Conservation (phyloP, 2,113 vertebrate genomes). For the Phrynosoma blainvillii region DNA sequence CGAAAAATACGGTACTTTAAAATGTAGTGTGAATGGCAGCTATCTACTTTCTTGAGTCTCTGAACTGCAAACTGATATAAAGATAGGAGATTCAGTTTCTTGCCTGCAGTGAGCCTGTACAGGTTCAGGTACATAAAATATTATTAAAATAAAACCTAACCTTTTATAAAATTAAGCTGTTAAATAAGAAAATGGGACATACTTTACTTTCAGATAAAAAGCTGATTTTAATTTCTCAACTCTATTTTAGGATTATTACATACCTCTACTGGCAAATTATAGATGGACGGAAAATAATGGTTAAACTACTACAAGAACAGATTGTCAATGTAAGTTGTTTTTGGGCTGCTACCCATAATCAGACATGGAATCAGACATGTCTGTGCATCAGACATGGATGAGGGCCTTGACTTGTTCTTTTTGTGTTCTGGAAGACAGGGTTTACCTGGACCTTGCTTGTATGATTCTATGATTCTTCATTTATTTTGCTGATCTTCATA, state of each 20-base stretch:
- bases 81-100: too few relatives aligned
- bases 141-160: too few relatives aligned
- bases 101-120: too few relatives aligned
- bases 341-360: neutral
- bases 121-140: too few relatives aligned
- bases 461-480: too few relatives aligned
- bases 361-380: too few relatives aligned
- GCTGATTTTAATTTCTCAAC: neutral
- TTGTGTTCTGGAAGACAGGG: too few relatives aligned
- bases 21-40: too few relatives aligned
- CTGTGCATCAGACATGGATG: neutral
- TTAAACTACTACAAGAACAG: conserved; percentile 77
- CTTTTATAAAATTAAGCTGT: neutral
- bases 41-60: too few relatives aligned
- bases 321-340: conserved; percentile 83
- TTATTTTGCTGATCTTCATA: neutral
- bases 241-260: conserved; percentile 79
- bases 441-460: too few relatives aligned
- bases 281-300: conserved; percentile 83
- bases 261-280: conserved; percentile 90
- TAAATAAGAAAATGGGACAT: neutral
- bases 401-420: neutral
- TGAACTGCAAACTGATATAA: too few relatives aligned
- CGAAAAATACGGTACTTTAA: too few relatives aligned
- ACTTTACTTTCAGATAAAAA: neutral